Evolutionary conservation across 92 coral and sea anemone genomes (phyloP), one percentile per base, ranked within the genome.

Genomic region (Porites cylindrica): DNA sequence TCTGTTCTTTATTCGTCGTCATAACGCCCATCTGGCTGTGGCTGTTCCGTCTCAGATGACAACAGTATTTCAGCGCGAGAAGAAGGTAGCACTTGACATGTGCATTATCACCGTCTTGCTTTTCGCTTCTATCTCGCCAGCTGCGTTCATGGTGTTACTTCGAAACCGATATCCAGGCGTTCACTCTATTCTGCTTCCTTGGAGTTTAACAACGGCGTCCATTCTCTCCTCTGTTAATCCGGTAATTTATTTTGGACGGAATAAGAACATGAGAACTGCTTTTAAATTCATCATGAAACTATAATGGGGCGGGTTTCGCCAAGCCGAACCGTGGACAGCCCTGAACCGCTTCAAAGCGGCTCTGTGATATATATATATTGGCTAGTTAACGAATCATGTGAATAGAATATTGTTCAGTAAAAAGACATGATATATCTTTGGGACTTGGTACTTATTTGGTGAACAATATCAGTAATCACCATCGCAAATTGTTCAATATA

Each of bases 81-180:
- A 72, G 58, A 72, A 72, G 19, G 77, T 72, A 53, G 77, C 77
- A 2, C 77, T 43, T 10, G 38, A 43, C 17, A 72, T 72, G 77
- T 43, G 54, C 10, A 38, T 72, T 13, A 24, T 72, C 47, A 9
- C 59, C 54, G 17, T 72, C 77, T 12, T 72, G 11, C 77, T 72
- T 72, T 51, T 72, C 13, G 23, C 24, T 72, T 51, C 59, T 18
- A 18, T 72, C 8, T 13, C 32, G 47, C 77, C 77, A 4, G 59
- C 52, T 21, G 1, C 10, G 3, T 43, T 29, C n/a, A 51, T 72
- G 54, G 19, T 12, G 7, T 11, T 51, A 12, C 11, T 72, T 43
- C 8, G 38, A 51, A 2, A 26, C 11, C 32, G 10, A 18, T 72
- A 43, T 8, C 77, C 77, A 26, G n/a, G 52, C 14, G 59, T 51